Conservation (phyloP, 2,113 vertebrate genomes). For the Thunnus thynnus region DNA sequence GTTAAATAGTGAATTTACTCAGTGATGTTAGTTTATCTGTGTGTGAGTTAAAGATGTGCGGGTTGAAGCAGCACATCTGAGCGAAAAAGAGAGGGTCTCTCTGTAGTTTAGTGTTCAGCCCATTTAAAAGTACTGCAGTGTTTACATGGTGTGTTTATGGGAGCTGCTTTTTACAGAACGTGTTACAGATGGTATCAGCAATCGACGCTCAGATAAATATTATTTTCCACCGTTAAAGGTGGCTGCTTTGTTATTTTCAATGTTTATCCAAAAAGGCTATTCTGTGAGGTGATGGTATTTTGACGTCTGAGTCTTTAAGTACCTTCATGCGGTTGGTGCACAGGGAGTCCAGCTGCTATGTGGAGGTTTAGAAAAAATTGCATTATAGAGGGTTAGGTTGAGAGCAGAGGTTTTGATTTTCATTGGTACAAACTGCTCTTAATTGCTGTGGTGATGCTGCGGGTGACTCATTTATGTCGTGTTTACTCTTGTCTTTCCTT, state of each 20-base stretch:
- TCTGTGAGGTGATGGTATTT: constrained; percentile 76
- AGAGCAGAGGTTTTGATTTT: constrained; percentile 72
- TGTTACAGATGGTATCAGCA: constrained; percentile 70
- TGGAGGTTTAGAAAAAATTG: constrained; percentile 65
- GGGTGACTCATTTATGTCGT: constrained; percentile 71
- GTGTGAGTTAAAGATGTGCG: constrained; percentile 30
- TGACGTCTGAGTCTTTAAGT: constrained; percentile 68
- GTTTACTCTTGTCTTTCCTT: constrained; percentile 65
- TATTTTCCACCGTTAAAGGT: constrained; percentile 76
- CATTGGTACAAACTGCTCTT: constrained; percentile 72
- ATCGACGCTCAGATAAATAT: constrained; percentile 74
- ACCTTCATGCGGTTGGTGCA: constrained; percentile 58
- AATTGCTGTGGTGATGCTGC: constrained; percentile 76
- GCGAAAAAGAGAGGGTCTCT: constrained; percentile 44
- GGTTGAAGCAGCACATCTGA: constrained; percentile 55
- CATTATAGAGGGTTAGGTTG: constrained; percentile 69
- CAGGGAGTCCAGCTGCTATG: constrained; percentile 69
- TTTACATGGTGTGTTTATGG: constrained; percentile 78
- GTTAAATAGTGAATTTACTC: constrained; percentile 18
- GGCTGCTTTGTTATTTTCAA: constrained; percentile 73
- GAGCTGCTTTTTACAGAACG: constrained; percentile 77
- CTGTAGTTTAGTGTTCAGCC: constrained; percentile 33
- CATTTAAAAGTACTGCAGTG: constrained; percentile 71
- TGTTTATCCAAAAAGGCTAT: constrained; percentile 69
- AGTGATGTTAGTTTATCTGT: constrained; percentile 9